Percentiles rank a stretch among this genome's conserved stretches.
phyloP scores from a whole-genome alignment of 2,113 vertebrate species.

The Brachypodius melanocephalos region DNA sequence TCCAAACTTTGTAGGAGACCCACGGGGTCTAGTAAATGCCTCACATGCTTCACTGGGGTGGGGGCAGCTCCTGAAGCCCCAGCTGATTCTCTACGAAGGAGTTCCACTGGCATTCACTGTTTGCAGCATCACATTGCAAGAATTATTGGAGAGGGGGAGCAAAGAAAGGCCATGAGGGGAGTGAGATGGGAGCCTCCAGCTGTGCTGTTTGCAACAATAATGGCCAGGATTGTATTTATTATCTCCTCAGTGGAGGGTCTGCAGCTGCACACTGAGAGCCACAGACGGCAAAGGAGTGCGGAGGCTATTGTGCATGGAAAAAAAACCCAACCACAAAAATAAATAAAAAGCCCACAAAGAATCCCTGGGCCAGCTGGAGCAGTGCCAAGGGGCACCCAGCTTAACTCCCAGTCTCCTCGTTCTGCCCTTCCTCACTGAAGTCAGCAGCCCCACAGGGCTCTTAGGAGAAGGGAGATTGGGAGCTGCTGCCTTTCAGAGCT shows the following conservation, averaged over 20 bases:
- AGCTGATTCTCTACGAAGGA: not conserved
- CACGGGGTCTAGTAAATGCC: not conserved
- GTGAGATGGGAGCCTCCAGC: conserved; percentile 14
- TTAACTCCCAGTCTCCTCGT: not conserved
- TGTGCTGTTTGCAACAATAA: conserved; percentile 47
- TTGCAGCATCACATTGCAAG: not conserved
- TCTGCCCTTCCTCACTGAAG: not conserved
- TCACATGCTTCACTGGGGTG: rapidly evolving
- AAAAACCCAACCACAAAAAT: not conserved
- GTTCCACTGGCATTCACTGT: not conserved
- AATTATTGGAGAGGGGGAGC: not conserved
- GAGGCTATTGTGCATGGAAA: not conserved
- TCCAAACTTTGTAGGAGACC: not conserved
- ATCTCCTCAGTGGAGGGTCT: conserved; percentile 49
- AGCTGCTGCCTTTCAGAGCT: not conserved
- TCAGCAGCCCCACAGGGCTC: not conserved
- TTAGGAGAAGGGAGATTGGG: not conserved
- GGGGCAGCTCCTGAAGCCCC: not conserved
- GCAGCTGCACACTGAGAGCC: conserved; percentile 29
- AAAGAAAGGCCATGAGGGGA: not conserved
- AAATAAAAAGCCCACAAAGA: conserved; percentile 7
- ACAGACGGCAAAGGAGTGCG: not conserved
- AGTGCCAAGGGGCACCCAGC: not conserved
- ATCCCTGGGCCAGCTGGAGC: not conserved
- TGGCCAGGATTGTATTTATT: conserved; percentile 39